Base-by-base conservation (phyloP, 1,140 invertebrate species). In the Oreohelix idahoensis region DNA sequence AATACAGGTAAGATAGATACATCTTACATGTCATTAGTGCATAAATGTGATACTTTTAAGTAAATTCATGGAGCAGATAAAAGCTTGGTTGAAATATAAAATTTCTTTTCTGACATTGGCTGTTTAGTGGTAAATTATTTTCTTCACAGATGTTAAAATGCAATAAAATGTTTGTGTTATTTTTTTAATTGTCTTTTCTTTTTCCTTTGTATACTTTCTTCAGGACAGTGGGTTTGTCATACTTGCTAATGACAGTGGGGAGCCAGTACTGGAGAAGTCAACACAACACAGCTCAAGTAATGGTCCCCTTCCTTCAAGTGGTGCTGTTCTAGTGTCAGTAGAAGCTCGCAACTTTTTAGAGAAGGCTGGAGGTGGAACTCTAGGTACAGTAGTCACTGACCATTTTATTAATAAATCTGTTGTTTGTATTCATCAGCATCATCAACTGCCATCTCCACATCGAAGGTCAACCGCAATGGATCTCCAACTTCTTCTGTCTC, bases 171-270 rank as follows among this genome's bases (percentile, higher is more conserved):
- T 20, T 23, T 13, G 26, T 29, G 5, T 49, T 49, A n/a, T 4
- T 58, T 58, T 29, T 32, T 29, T 17, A 11, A 49, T 74, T 58
- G n/a, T 29, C 5, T 53, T 51, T 58, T 49, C 29, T 51, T 53
- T 17, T 49, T 51, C 26, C 23, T 58, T 58, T 58, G 13, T n/a
- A n/a, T n/a, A n/a, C n/a, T n/a, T n/a, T 26, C 51, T 58, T 23
- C 89, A 95, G 92, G 97, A 97, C 91, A 96, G 97, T 93, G 97
- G 97, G 84, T 94, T 98, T 91, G 96, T 97, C 80, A 96, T 98
- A 90, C 95, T 98, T 42, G 95, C 96, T 11, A 84, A 88, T 87
- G 95, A 96, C 36, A 90, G 93, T 93, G 89, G 88, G 81, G 87
- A 90, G 42, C 87, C 87, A 39, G 84, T 87, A n/a, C 85, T 91